Percentiles rank a stretch among this genome's conserved stretches.
phyloP scores from a whole-genome alignment of 1,140 invertebrate genomes.

The Dolichoris vasculosae region DNA sequence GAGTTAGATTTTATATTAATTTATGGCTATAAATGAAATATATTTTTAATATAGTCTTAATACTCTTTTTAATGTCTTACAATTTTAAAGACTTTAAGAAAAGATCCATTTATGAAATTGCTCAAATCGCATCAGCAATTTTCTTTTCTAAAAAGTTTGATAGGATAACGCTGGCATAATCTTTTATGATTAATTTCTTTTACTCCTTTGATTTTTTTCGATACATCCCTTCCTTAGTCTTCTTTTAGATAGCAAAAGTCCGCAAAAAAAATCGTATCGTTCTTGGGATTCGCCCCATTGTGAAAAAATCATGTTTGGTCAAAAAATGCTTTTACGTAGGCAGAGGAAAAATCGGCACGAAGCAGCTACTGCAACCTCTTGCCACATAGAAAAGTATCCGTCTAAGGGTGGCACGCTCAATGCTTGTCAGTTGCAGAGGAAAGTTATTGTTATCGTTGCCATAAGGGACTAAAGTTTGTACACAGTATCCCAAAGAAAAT shows the following conservation, averaged over 20 bases:
- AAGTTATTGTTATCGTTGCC: constrained; percentile 66
- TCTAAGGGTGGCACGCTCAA: constrained; percentile 58
- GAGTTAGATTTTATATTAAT: background rate
- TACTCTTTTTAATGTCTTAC: background rate
- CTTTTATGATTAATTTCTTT: no score
- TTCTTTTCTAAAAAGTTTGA: constrained; percentile 58
- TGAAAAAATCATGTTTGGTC: constrained; percentile 52
- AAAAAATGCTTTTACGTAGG: background rate
- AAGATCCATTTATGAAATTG: constrained; percentile 72
- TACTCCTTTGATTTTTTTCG: background rate
- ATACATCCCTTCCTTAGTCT: background rate
- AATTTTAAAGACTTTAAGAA: constrained; percentile 54
- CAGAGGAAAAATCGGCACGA: background rate
- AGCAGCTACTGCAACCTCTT: background rate
- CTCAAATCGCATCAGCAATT: constrained; percentile 72
- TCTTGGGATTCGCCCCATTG: constrained; percentile 58
- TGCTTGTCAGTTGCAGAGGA: constrained; percentile 73
- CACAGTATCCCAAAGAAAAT: constrained; percentile 70
- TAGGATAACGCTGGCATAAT: background rate
- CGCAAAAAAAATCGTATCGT: constrained; percentile 64
- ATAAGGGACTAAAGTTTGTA: background rate
- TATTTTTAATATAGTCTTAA: background rate
- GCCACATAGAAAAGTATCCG: background rate
- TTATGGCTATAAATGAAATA: background rate
- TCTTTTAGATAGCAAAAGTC: constrained; percentile 58